Evolutionary conservation across 1,140 invertebrate genomes (phyloP).

Genomic region (Trichogramma pretiosum): DNA sequence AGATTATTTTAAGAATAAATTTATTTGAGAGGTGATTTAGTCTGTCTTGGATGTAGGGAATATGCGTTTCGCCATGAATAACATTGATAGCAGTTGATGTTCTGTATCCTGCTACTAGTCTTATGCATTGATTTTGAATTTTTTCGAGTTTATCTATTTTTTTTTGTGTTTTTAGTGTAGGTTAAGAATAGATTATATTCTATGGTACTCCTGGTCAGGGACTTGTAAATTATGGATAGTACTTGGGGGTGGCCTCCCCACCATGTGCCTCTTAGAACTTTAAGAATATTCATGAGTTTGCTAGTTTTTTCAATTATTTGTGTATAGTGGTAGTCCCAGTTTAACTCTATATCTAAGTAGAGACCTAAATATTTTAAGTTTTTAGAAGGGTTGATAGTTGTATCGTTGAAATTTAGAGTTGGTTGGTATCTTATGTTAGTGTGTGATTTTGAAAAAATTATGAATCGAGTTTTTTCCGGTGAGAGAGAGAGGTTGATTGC

Average conservation of each 20-base stretch:
- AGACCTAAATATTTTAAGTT: conserved; percentile 15
- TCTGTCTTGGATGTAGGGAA: background rate
- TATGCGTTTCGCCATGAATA: background rate
- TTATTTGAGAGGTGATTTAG: background rate
- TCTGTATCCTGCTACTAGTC: conserved; percentile 1
- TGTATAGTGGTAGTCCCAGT: conserved; percentile 13
- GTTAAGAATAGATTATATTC: conserved; percentile 3
- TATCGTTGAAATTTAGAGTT: background rate
- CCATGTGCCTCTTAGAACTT: conserved; percentile 10
- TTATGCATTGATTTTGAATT: conserved; percentile 3
- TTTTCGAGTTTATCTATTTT: conserved; percentile 5
- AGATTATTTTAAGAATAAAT: background rate
- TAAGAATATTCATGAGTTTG: conserved; percentile 9
- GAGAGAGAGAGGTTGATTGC: conserved; percentile 4
- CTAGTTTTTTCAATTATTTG: conserved; percentile 3
- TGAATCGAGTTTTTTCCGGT: conserved; percentile 3
- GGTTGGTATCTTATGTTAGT: background rate
- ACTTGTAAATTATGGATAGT: conserved; percentile 13
- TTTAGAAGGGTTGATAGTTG: background rate
- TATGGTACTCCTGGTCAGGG: conserved; percentile 9
- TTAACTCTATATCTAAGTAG: conserved; percentile 6
- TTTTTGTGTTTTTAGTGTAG: background rate
- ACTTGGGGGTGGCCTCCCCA: conserved; percentile 17
- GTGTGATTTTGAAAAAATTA: background rate
- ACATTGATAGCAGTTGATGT: conserved; percentile 5